Evolutionary conservation across 2,797 vertebrate genomes (phyloP).

Genomic region (Columba guinea): DNA sequence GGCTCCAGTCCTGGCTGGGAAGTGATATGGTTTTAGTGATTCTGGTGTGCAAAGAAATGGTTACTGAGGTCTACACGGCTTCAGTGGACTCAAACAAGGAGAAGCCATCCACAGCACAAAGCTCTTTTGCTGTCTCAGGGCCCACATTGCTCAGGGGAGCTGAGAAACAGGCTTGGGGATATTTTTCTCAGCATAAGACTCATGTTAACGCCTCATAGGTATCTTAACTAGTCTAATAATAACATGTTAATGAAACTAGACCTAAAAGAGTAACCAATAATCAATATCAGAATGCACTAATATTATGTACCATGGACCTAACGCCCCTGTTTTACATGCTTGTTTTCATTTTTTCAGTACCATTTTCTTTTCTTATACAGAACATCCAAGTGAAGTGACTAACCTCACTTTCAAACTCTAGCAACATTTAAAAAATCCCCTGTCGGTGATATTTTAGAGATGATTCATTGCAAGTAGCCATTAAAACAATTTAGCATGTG

Average conservation of each 20-base stretch:
- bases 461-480: slow-evolving; percentile 21
- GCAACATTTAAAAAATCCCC: neutral
- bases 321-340: neutral
- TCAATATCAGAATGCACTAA: neutral
- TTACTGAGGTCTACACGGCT: neutral
- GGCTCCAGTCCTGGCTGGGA: neutral
- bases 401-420: neutral
- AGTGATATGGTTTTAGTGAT: neutral
- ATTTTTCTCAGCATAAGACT: neutral
- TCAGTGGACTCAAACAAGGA: neutral
- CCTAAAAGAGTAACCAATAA: neutral
- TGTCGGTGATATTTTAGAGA: neutral
- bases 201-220: neutral
- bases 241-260: neutral
- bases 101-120: neutral
- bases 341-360: neutral
- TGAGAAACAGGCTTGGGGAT: neutral
- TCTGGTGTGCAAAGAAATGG: neutral
- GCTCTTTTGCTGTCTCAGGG: neutral
- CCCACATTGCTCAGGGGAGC: neutral
- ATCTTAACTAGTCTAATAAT: neutral
- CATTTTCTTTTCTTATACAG: neutral
- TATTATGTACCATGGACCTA: neutral
- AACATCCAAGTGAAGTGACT: neutral
- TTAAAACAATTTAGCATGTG: slow-evolving; percentile 57